Base-by-base conservation (phyloP, 1,140 invertebrate genomes). In the Diachasmimorpha longicaudata region DNA sequence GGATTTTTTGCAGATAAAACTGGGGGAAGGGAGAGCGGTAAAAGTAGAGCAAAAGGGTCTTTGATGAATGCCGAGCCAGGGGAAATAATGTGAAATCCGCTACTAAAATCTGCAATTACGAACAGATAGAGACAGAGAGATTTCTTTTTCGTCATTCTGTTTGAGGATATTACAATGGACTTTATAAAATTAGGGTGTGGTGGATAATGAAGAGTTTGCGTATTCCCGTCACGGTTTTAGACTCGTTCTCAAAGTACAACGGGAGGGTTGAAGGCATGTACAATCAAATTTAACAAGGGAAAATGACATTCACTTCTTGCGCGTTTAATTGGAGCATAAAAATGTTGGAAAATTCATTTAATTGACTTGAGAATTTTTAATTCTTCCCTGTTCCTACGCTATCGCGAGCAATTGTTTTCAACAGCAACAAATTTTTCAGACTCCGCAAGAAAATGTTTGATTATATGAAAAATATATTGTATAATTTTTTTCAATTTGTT, bases 91-190 rank as follows among this genome's bases (percentile, higher is more conserved):
- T 25, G 31, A 63, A 63, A 25, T 63, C 14, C 23, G 23, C 23
- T 31, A 6, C 19, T 63, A 13, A 63, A 63, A 63, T 63, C 58
- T 63, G 58, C 58, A 63, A 63, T 63, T 63, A 68, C 66, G 66
- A 6, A 39, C 2, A 66, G 31, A 66, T 36, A 37, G 36, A 37
- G 31, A 66, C 0, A 4, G 23, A 11, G 21, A n/a, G 4, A 66
- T 31, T 31, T 31, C 13, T 31, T 19, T 31, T 66, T 39, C n/a
- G 66, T 68, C 9, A 68, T 68, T 68, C 36, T 68, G 31, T 37
- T 16, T 68, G 36, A 37, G 36, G 66, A 14, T 37, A 68, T 68
- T 68, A 37, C 66, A 68, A 68, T 39, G 36, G 66, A 19, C n/a
- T 68, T 39, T 68, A 39, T 19, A 68, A 39, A 68, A 68, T 39